Percentiles rank a stretch among this genome's conserved stretches.
Evolutionary conservation across 2,888 invertebrate genomes (phyloP).

Genomic region (Lordiphosa andalusiaca): DNA sequence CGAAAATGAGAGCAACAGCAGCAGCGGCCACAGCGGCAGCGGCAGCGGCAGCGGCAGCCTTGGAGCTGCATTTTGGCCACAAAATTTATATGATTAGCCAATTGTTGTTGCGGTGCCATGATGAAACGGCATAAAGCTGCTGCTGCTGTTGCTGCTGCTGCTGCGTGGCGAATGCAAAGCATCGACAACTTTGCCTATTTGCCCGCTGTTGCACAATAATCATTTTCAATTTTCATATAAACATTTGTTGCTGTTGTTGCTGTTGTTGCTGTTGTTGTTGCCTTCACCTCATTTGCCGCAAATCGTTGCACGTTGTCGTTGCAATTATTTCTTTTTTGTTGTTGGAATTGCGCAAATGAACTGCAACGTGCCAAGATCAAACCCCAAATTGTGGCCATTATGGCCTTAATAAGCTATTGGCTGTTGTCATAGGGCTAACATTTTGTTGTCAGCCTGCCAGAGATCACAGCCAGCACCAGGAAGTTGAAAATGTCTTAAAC

Average conservation of each 20-base stretch:
- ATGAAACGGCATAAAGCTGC: slow-evolving; percentile 53
- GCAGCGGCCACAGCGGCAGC: slow-evolving; percentile 13
- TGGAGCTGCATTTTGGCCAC: slow-evolving; percentile 42
- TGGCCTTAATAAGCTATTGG: slow-evolving; percentile 58
- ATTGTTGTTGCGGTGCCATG: slow-evolving; percentile 57
- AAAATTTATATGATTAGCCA: slow-evolving; percentile 69
- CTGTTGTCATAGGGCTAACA: slow-evolving; percentile 35
- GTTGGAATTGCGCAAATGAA: slow-evolving; percentile 17
- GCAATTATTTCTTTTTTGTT: slow-evolving; percentile 56
- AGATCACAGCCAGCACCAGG: slow-evolving; percentile 35
- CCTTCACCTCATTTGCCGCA: slow-evolving; percentile 73
- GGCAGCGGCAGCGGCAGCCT: slow-evolving; percentile 11
- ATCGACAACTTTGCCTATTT: slow-evolving; percentile 61
- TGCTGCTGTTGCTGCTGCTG: slow-evolving; percentile 9
- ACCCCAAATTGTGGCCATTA: slow-evolving; percentile 50
- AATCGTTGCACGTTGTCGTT: slow-evolving; percentile 69
- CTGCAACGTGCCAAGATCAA: slow-evolving; percentile 34
- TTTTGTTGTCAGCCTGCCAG: slow-evolving; percentile 9
- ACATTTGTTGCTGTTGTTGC: slow-evolving; percentile 47
- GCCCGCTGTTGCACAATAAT: slow-evolving; percentile 61
- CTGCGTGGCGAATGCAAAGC: slow-evolving; percentile 63
- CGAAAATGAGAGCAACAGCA: slow-evolving; percentile 44
- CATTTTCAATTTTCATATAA: slow-evolving; percentile 72
- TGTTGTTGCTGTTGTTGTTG: slow-evolving; percentile 31
- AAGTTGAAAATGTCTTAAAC: slow-evolving; percentile 38